phyloP scores from a whole-genome alignment of 1,140 invertebrate species.

The Drosophila tsacasi region DNA sequence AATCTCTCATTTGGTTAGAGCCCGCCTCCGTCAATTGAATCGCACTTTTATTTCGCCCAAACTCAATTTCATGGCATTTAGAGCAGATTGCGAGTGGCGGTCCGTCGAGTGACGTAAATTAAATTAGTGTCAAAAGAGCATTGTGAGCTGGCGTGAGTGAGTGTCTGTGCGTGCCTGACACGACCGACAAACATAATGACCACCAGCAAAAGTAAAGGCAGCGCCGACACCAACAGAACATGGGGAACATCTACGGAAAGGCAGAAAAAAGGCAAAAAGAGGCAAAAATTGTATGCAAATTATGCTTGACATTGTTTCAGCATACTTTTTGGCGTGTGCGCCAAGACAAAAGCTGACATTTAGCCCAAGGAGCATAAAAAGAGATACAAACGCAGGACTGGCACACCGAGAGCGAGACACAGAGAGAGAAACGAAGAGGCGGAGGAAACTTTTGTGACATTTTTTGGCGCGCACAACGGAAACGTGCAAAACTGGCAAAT shows the following conservation, averaged over 20 bases:
- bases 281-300: conserved; percentile 81
- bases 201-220: conserved; percentile 45
- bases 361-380: conserved; percentile 74
- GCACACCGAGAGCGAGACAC: not conserved
- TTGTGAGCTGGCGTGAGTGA: conserved; percentile 58
- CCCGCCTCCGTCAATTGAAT: conserved; percentile 42
- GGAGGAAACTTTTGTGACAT: conserved; percentile 78
- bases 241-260: conserved; percentile 2
- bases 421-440: conserved; percentile 16
- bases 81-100: conserved; percentile 50
- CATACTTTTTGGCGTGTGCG: conserved; percentile 80
- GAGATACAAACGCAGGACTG: conserved; percentile 53
- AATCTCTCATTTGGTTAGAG: conserved; percentile 3
- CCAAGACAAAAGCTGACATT: conserved; percentile 83
- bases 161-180: conserved; percentile 78
- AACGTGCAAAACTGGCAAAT: conserved; percentile 84
- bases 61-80: conserved; percentile 71
- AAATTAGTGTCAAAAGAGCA: conserved; percentile 82
- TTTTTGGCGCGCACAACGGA: conserved; percentile 80
- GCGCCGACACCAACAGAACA: conserved; percentile 40
- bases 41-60: conserved; percentile 37
- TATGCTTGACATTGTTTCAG: conserved; percentile 83
- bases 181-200: conserved; percentile 81
- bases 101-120: conserved; percentile 68
- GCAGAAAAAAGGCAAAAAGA: conserved; percentile 23